phyloP scores from a whole-genome alignment of 2,888 invertebrate genomes.

The Schizotus pectinicornis region DNA sequence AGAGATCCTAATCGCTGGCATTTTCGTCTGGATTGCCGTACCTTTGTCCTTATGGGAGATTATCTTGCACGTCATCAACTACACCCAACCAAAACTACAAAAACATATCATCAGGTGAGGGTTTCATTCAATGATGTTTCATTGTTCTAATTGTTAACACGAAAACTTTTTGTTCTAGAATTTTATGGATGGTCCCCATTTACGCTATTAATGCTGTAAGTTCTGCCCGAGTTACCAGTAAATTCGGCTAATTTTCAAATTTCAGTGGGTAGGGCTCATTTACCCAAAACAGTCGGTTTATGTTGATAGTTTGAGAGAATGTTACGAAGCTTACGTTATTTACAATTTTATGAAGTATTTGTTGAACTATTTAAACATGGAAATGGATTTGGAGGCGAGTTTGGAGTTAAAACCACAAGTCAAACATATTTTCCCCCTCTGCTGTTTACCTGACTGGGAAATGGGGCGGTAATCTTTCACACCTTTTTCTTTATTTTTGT shows the following conservation, averaged over 20 bases:
- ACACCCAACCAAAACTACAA: conserved; percentile 89
- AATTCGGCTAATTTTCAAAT: conserved; percentile 28
- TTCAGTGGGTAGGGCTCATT: conserved; percentile 84
- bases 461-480: conserved; percentile 75
- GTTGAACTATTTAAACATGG: conserved; percentile 86
- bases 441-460: conserved; percentile 90
- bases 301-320: conserved; percentile 91
- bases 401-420: conserved; percentile 84
- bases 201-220: conserved; percentile 93
- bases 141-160: not conserved
- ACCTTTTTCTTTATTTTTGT: not conserved
- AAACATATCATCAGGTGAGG: conserved; percentile 89
- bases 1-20: conserved; percentile 83
- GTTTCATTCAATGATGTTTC: no score
- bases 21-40: conserved; percentile 89
- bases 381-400: conserved; percentile 83
- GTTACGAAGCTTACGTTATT: conserved; percentile 97
- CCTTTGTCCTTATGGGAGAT: conserved; percentile 96
- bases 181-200: conserved; percentile 98
- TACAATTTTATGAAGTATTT: conserved; percentile 97
- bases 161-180: conserved; percentile 63
- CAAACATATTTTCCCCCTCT: conserved; percentile 88
- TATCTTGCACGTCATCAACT: conserved; percentile 91
- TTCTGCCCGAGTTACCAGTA: no score
- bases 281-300: conserved; percentile 90